Evolutionary conservation across 1,140 invertebrate species (phyloP), one percentile per base, ranked within the genome.

Genomic region (Drosophila willistoni): DNA sequence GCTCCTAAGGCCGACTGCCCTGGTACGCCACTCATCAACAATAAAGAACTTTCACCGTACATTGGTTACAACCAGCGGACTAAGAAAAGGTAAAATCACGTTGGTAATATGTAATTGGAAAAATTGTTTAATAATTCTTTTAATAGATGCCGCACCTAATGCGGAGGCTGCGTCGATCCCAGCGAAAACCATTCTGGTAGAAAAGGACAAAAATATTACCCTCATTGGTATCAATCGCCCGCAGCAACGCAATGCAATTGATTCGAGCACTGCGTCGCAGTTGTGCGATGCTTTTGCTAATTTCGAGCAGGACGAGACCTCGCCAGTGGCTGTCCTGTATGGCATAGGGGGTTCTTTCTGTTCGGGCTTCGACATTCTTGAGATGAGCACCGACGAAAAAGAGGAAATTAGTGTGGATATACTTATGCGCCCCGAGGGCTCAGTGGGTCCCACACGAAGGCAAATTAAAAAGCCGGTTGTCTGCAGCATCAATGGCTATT

Each of bases 331-430:
- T 14, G 94, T 99, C 10, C 93, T 99, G 3, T 95, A 98, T 93
- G 98, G 98, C 29, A 94, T 95, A 90, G 97, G 97, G 51, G 97
- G 97, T 5, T 96, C 95, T 76, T 98, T 99, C 92, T 98, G 97
- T 93, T 95, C 97, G 39, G 98, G 98, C 6, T 97, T 95, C 92
- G 97, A 98, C 93, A 94, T 96, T 56, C 93, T 95, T 67, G 95
- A 96, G 85, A 92, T 96, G 68, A 82, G 77, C 68, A 80, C 75
- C 3, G 84, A 91, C 44, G 77, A 80, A 17, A 82, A 83, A 42
- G 85, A 82, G 60, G 76, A 90, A 13, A 85, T 79, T 7, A 91
- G 85, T 33, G 83, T 91, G 7, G 91, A 91, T 47, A 89, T 91
- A 36, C 73, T 92, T 29, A 91, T 89, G 84, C 81, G 75, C 1